Evolutionary conservation across 2,113 vertebrate species (phyloP).

Genomic region (Myrmecophaga tridactyla): DNA sequence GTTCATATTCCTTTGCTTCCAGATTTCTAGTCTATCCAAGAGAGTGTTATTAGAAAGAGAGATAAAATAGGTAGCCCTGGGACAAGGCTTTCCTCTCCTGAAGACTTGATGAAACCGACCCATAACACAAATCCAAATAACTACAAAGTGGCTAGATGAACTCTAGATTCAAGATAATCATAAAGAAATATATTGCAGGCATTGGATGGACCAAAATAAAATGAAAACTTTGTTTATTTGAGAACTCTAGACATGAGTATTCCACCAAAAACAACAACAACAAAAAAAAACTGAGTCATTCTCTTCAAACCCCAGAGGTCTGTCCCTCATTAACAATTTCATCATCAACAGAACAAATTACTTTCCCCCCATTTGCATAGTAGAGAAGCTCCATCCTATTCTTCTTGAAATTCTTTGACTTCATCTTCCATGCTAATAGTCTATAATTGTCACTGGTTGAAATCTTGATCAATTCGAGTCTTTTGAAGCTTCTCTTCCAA

Average conservation of each 20-base stretch:
- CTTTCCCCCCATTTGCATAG: not conserved
- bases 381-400: not conserved
- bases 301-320: not conserved
- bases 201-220: not conserved
- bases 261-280: accelerated
- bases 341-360: not conserved
- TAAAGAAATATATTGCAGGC: not conserved
- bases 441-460: not conserved
- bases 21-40: not conserved
- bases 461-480: not conserved
- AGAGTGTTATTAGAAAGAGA: not conserved
- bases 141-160: not conserved
- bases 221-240: not conserved
- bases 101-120: not conserved
- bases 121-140: not conserved
- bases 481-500: not conserved
- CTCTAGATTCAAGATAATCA: not conserved
- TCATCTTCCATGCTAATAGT: not conserved
- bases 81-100: not conserved
- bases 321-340: not conserved
- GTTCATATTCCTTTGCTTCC: not conserved
- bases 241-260: not conserved
- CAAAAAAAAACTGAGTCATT: not conserved
- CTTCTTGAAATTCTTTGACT: not conserved
- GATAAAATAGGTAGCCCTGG: not conserved